Percentiles rank a stretch among this genome's conserved stretches.
These are phyloP conservation scores for Lontra canadensis DNA, from an alignment of 2,113 vertebrate genomes.

Conservation along the genomic window DNA sequence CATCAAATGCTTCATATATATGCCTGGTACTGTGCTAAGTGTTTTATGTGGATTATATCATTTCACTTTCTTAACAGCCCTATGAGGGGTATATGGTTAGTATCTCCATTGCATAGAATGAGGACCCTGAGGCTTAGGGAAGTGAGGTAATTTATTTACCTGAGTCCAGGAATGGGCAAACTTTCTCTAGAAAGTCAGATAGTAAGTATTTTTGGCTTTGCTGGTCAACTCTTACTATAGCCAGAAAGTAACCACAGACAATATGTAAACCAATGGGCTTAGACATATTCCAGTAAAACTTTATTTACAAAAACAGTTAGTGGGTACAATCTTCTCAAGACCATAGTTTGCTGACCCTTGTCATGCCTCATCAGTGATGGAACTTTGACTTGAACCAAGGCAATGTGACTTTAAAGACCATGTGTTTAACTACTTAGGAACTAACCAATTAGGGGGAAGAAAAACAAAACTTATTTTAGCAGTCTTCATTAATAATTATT, in stretches of 20 bases:
- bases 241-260: neutral
- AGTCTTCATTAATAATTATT: neutral
- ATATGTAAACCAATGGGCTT: neutral
- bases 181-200: neutral
- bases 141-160: neutral
- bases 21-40: neutral
- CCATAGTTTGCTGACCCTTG: neutral
- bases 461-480: neutral
- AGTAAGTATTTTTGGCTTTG: neutral
- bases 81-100: neutral
- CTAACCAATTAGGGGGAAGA: too few species aligned
- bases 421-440: neutral
- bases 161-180: neutral
- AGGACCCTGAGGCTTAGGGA: neutral
- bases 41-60: neutral
- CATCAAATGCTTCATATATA: neutral
- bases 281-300: constrained; percentile 1
- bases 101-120: neutral
- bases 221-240: neutral
- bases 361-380: neutral
- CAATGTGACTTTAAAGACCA: neutral
- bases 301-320: neutral
- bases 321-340: neutral
- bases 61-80: neutral
- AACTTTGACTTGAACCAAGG: neutral